phyloP scores from a whole-genome alignment of 2,797 vertebrate genomes.

The Danio tinwini region DNA sequence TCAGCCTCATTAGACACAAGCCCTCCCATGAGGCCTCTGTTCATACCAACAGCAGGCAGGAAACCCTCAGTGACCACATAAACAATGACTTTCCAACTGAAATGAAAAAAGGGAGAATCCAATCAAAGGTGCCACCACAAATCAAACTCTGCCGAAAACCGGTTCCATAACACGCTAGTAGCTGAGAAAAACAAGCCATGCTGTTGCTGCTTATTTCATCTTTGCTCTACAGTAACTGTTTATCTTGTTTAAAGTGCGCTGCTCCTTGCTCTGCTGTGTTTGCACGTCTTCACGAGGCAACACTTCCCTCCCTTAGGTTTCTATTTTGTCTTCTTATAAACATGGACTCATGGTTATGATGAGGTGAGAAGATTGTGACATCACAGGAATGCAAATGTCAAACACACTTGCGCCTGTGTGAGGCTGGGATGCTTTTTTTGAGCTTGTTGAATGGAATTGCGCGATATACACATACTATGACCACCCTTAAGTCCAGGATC shows the following conservation, averaged over 20 bases:
- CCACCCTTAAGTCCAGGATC: neutral
- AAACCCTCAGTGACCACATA: constrained; percentile 55
- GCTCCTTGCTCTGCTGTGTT: constrained; percentile 48
- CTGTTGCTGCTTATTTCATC: constrained; percentile 54
- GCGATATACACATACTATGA: neutral
- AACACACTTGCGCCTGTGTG: constrained; percentile 35
- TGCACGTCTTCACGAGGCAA: constrained; percentile 39
- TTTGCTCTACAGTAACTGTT: constrained; percentile 53
- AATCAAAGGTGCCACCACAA: constrained; percentile 59
- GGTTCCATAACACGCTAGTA: constrained; percentile 57
- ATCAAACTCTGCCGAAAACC: constrained; percentile 47
- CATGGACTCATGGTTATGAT: constrained; percentile 45
- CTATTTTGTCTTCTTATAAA: constrained; percentile 54
- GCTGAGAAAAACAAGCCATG: constrained; percentile 46
- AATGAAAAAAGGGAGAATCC: constrained; percentile 64
- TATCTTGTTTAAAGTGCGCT: constrained; percentile 58
- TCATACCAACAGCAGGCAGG: constrained; percentile 53
- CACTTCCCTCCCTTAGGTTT: constrained; percentile 49
- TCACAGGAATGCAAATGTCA: constrained; percentile 31
- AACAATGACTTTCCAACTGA: constrained; percentile 42
- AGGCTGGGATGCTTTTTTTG: constrained; percentile 3
- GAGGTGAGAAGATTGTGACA: constrained; percentile 43
- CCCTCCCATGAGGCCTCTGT: constrained; percentile 21
- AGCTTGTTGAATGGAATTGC: constrained; percentile 6
- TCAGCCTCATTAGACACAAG: constrained; percentile 41